Conservation (phyloP, 1,140 invertebrate genomes). For the Leptinotarsa undecemlineata region DNA sequence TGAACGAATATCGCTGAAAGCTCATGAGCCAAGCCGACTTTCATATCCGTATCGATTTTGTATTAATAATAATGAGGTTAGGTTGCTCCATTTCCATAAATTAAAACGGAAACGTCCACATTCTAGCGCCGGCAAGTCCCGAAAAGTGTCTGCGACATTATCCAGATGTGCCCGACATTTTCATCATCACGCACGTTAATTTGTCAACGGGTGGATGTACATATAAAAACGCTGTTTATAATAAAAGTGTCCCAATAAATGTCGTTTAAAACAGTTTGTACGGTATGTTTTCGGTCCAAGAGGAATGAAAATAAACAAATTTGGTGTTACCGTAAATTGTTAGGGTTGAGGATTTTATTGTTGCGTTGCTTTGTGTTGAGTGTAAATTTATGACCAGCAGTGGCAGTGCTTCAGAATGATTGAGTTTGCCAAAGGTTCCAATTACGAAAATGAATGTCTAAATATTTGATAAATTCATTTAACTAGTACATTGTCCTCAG, state of each 20-base stretch:
- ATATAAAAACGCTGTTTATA: constrained; percentile 4
- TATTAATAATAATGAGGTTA: neutral
- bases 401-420: neutral
- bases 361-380: neutral
- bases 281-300: neutral
- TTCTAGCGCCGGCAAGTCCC: neutral
- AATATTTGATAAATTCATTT: no score
- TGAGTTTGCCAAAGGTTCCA: no score
- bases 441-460: no score
- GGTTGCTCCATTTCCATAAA: neutral
- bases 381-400: neutral
- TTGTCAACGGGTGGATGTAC: neutral
- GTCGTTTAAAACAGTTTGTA: constrained; percentile 3
- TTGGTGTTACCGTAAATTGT: constrained; percentile 3
- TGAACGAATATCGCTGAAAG: neutral
- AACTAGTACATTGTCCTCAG: no score
- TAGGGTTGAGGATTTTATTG: neutral
- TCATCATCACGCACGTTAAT: constrained; percentile 4
- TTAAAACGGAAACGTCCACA: constrained; percentile 2
- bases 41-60: constrained; percentile 6
- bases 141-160: neutral
- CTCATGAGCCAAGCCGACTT: neutral
- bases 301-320: constrained; percentile 3
- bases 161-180: neutral
- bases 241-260: constrained; percentile 8